Evolutionary conservation across 2,888 invertebrate genomes (phyloP), one percentile per base, ranked within the genome.

Genomic region (Erebia epiphron): DNA sequence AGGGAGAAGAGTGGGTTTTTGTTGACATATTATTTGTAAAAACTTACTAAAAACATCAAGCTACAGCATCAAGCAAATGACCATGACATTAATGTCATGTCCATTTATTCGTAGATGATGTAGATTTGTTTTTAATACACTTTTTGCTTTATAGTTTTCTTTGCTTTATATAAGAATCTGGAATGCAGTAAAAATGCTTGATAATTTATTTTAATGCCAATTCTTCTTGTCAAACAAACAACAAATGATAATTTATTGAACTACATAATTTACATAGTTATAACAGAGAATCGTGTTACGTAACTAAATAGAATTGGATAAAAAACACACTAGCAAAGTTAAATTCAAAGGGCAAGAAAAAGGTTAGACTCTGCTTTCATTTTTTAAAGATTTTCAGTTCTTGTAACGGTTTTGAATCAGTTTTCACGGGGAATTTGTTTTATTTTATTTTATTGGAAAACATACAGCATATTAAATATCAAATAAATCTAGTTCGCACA

Each of bases 121-220:
- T n/a, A 54, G 16, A 54, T 54, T 2, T 2, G 10, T 54, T 18
- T 54, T 10, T 54, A 54, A 54, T 18, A 16, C 16, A 54, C 54
- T 16, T 52, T 52, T 16, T n/a, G 52, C 9, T 52, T 18, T 52
- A 16, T 52, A 16, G 16, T 52, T 54, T 10, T 54, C 8, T 18
- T 54, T 54, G 18, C 54, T 52, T 52, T 21, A 11, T 56, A 14
- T 8, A 13, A 26, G 14, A 26, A 9, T 35, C 26, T 57, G 57
- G 26, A 35, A 58, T 26, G 35, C 57, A 58, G 35, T 58, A 35
- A 58, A 58, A 58, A 58, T 58, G n/a, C 57, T 14, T 35, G 46
- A 46, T 35, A 13, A 56, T 26, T 56, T 11, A 11, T 58, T 58
- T 58, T 35, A 16, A 16, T 18, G 54, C 35, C n/a, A 14, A 58